These are phyloP conservation scores for Brienomyrus brachyistius DNA, from an alignment of 2,113 vertebrate species.

Conservation along the genomic window DNA sequence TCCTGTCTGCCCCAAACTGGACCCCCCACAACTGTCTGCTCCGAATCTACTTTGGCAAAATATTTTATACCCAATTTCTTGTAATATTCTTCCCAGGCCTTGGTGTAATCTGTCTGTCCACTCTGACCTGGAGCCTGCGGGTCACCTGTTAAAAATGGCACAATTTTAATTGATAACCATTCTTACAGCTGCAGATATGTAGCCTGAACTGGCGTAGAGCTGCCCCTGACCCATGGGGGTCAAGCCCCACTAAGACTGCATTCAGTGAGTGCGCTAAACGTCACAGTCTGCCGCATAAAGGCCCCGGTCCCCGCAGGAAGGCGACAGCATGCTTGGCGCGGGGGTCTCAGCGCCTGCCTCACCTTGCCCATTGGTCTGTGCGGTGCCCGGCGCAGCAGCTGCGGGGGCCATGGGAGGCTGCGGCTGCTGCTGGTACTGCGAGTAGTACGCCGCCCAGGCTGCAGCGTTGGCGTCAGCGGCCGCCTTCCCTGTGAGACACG, in stretches of 20 bases:
- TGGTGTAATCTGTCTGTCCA: constrained; percentile 98
- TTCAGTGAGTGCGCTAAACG: background rate
- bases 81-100: constrained; percentile 99
- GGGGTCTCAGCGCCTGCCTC: constrained; percentile 25
- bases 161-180: constrained; percentile 62
- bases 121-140: constrained; percentile 91
- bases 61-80: constrained; percentile 91
- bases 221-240: constrained; percentile 38
- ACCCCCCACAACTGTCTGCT: constrained; percentile 51
- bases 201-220: constrained; percentile 47
- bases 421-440: constrained; percentile 93
- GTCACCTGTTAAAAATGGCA: constrained; percentile 80
- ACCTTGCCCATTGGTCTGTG: constrained; percentile 95
- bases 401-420: constrained; percentile 89
- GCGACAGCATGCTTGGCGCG: background rate
- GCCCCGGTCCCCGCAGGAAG: background rate
- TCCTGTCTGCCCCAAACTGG: background rate
- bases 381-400: constrained; percentile 74
- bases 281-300: background rate
- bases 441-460: constrained; percentile 97
- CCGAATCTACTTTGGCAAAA: constrained; percentile 49
- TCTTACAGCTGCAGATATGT: constrained; percentile 42
- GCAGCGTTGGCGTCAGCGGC: constrained; percentile 95
- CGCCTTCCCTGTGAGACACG: constrained; percentile 75
- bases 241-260: constrained; percentile 37